A percentile compares a stretch with the other conserved stretches of the same genome.
Conservation (phyloP, 2,113 vertebrate species). For the Ptilorrhoa leucosticta region DNA sequence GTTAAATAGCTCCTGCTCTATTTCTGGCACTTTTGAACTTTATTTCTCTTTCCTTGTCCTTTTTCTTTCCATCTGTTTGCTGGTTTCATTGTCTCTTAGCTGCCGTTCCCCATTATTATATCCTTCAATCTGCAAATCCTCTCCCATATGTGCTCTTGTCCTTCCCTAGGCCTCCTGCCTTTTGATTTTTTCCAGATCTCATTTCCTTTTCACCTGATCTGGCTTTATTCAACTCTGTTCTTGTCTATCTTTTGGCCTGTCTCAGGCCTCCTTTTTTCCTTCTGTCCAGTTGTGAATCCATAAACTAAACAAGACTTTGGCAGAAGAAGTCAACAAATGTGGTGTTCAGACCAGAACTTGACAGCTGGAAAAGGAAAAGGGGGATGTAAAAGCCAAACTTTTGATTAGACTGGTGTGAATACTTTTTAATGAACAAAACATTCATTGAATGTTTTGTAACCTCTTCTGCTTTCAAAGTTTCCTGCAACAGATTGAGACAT, state of each 20-base stretch:
- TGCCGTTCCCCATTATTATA: conserved; percentile 26
- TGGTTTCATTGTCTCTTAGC: conserved; percentile 38
- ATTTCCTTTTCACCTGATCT: conserved; percentile 42
- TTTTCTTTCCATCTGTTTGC: conserved; percentile 31
- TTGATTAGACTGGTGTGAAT: conserved; percentile 31
- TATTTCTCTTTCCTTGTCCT: conserved; percentile 11
- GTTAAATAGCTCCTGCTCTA: not conserved
- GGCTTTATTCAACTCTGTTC: conserved; percentile 30
- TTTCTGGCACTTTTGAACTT: conserved; percentile 36
- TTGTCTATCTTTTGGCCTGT: conserved; percentile 26
- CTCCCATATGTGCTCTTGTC: conserved; percentile 9
- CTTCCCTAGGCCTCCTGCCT: conserved; percentile 20
- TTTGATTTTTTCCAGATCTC: conserved; percentile 20
- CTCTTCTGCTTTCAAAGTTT: not conserved
- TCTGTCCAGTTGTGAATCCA: conserved; percentile 52
- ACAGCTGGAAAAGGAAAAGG: conserved; percentile 31
- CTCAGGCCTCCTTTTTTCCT: conserved; percentile 20
- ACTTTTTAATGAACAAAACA: conserved; percentile 28
- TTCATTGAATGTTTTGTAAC: not conserved
- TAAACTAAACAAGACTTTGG: conserved; percentile 57
- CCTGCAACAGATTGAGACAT: not conserved
- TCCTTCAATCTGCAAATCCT: conserved; percentile 39
- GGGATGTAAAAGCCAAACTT: conserved; percentile 28
- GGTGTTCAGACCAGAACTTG: conserved; percentile 21
- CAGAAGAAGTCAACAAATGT: conserved; percentile 55